Evolutionary conservation across 2,113 vertebrate species (phyloP).

Genomic region (Macrotus californicus): DNA sequence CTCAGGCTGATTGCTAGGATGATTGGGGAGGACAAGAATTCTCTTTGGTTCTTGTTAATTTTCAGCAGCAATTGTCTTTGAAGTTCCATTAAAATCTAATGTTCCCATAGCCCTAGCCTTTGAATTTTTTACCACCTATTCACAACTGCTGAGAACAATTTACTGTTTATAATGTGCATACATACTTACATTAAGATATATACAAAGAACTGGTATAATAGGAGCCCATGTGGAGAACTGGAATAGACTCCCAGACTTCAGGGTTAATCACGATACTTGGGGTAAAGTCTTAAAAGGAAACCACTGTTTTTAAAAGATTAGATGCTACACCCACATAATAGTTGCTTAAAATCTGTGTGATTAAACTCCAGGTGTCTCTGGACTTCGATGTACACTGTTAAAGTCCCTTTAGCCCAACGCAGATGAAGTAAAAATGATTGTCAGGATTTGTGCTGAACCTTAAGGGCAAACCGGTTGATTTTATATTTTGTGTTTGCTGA

Average conservation of each 20-base stretch:
- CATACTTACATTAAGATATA: background rate
- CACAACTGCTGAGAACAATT: constrained; percentile 15
- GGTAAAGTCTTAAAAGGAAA: constrained; percentile 1
- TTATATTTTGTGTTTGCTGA: background rate
- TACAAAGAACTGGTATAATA: background rate
- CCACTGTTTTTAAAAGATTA: constrained; percentile 30
- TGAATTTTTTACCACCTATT: constrained; percentile 27
- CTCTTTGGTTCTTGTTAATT: background rate
- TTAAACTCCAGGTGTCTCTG: constrained; percentile 25
- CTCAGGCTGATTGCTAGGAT: too few species aligned
- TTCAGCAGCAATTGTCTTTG: constrained; percentile 18
- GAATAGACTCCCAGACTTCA: background rate
- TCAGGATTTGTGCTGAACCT: background rate
- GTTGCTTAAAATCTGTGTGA: constrained; percentile 28
- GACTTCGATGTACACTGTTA: background rate
- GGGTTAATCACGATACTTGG: background rate
- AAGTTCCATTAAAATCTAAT: constrained; percentile 6
- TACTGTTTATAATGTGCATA: background rate
- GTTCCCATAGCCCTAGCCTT: background rate
- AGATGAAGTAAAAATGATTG: background rate
- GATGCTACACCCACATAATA: background rate
- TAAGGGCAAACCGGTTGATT: background rate
- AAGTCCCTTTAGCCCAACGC: background rate
- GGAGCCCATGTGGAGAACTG: constrained; percentile 26
- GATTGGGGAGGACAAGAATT: too few species aligned